Evolutionary conservation across 2,113 vertebrate species (phyloP).

Genomic region (Montifringilla adamsi): DNA sequence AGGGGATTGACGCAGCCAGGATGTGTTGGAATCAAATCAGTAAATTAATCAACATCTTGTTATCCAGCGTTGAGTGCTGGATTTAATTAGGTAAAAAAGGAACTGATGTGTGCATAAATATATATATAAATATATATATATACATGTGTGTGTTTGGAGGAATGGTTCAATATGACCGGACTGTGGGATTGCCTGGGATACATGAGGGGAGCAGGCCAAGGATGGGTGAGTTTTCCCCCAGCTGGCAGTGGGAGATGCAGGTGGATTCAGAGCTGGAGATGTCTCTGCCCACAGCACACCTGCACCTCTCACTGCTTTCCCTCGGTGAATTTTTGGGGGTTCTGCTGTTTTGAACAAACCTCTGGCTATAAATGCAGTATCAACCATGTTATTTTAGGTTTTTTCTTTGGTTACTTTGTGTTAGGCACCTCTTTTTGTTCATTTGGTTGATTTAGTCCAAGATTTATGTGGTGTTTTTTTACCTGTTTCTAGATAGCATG

Average conservation of each 20-base stretch:
- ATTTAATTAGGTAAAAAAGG: background rate
- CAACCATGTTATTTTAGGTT: background rate
- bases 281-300: background rate
- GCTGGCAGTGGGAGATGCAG: background rate
- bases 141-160: background rate
- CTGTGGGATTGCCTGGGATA: background rate
- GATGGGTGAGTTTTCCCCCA: background rate
- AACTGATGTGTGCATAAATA: background rate
- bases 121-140: background rate
- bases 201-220: background rate
- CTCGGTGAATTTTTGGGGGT: fast-evolving
- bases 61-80: background rate
- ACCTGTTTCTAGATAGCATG: background rate
- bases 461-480: background rate
- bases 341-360: background rate
- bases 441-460: background rate
- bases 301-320: background rate
- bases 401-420: background rate
- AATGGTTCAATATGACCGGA: background rate
- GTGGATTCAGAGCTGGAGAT: background rate
- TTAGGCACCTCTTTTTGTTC: background rate
- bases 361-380: background rate
- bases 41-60: constrained; percentile 41
- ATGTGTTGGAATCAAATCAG: constrained; percentile 29
- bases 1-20: constrained; percentile 11